Evolutionary conservation across 2,888 invertebrate species (phyloP).

Genomic region (Cantharis lateralis): DNA sequence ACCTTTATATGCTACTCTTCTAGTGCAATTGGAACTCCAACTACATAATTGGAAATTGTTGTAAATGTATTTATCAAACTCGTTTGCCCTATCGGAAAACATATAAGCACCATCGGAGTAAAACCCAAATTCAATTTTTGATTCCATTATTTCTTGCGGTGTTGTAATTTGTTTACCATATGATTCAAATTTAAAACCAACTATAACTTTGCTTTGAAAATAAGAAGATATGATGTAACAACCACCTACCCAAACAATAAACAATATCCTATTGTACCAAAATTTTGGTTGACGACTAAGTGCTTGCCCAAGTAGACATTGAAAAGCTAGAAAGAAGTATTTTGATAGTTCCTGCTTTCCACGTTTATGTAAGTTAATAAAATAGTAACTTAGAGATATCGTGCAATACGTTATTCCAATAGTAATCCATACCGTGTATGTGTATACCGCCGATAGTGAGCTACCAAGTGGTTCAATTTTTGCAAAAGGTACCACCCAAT

Average conservation of each 20-base stretch:
- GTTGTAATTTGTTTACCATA: slow-evolving; percentile 23
- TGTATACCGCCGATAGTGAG: background rate
- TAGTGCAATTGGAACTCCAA: background rate
- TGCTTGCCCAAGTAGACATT: slow-evolving; percentile 4
- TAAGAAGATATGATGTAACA: background rate
- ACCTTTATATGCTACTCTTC: background rate
- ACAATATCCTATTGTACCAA: background rate
- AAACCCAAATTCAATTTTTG: slow-evolving; percentile 17
- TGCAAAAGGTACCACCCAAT: slow-evolving; percentile 6
- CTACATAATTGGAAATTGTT: background rate
- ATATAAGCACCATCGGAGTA: background rate
- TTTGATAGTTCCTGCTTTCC: background rate
- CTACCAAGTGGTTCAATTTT: background rate
- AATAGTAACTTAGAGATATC: background rate
- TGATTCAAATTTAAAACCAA: slow-evolving; percentile 12
- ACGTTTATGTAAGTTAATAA: background rate
- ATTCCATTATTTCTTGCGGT: slow-evolving; percentile 15
- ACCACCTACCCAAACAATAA: slow-evolving; percentile 5
- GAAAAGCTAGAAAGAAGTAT: background rate
- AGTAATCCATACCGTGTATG: background rate
- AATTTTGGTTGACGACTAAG: background rate
- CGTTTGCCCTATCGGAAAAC: background rate
- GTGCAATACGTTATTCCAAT: background rate
- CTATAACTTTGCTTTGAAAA: slow-evolving; percentile 24
- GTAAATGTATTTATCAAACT: slow-evolving; percentile 9